Conservation (phyloP, 2,888 invertebrate genomes). For the Agrochola macilenta region DNA sequence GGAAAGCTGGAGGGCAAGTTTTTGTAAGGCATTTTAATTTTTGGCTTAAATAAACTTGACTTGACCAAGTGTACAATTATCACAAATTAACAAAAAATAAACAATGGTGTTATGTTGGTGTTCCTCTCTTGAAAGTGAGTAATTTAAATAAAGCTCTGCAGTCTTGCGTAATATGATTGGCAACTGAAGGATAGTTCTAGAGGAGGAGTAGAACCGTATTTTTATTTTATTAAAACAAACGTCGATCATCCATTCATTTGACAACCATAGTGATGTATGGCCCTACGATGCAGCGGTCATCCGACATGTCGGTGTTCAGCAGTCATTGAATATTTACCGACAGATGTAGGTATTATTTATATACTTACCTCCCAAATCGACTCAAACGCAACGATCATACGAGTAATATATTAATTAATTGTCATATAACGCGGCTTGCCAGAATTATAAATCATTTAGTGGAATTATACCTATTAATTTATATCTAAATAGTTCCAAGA, state of each 20-base stretch:
- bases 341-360: not conserved
- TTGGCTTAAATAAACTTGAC: not conserved
- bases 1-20: not conserved
- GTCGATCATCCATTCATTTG: not conserved
- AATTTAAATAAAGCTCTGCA: not conserved
- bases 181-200: not conserved
- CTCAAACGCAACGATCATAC: constrained; percentile 9
- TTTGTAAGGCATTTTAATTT: not conserved
- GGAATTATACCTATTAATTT: constrained; percentile 32
- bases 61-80: not conserved
- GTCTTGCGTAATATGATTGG: not conserved
- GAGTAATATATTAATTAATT: constrained; percentile 51
- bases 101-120: not conserved
- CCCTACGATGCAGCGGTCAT: constrained; percentile 1
- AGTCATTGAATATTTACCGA: constrained; percentile 5
- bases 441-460: constrained; percentile 36
- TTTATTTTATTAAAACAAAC: constrained; percentile 7
- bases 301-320: constrained; percentile 1
- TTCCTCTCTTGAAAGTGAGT: too few species aligned
- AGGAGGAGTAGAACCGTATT: not conserved
- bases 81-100: not conserved
- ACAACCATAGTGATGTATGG: constrained; percentile 9
- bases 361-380: not conserved
- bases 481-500: constrained; percentile 13
- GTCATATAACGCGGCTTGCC: constrained; percentile 46